Percentiles rank a stretch among this genome's conserved stretches.
These are phyloP conservation scores for Ganaspis sp. DNA, from an alignment of 1,140 invertebrate species.

Conservation along the genomic window DNA sequence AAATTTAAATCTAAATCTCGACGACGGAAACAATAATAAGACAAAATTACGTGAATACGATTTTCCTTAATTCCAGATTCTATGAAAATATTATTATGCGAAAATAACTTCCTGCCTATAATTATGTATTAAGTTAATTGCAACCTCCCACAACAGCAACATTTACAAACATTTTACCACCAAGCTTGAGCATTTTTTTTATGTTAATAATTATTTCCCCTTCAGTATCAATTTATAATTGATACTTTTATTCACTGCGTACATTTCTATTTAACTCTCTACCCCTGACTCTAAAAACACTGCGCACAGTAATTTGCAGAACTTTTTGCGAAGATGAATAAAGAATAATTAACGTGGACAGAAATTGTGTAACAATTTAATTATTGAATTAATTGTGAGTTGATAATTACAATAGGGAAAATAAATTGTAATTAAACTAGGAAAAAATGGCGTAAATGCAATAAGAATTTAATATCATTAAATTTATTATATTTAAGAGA, in stretches of 20 bases:
- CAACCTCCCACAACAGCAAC: not conserved
- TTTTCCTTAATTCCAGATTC: not conserved
- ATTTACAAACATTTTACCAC: not conserved
- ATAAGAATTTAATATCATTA: too few relatives aligned
- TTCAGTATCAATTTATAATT: not conserved
- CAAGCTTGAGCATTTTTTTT: not conserved
- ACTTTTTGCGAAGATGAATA: too few relatives aligned
- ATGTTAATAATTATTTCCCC: not conserved
- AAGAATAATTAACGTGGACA: too few relatives aligned
- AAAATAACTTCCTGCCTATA: not conserved
- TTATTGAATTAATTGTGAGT: too few relatives aligned
- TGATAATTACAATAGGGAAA: not conserved
- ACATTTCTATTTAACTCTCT: too few relatives aligned
- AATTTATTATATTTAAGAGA: too few relatives aligned
- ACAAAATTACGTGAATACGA: not conserved
- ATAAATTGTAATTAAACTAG: not conserved
- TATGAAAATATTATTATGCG: not conserved
- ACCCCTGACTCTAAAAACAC: too few relatives aligned
- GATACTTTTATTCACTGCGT: too few relatives aligned
- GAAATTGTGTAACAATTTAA: too few relatives aligned
- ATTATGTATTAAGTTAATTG: conserved; percentile 4
- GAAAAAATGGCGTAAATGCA: too few relatives aligned
- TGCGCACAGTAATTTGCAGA: too few relatives aligned
- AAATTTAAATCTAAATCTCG: not conserved
- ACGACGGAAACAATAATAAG: not conserved